Conservation (phyloP, 2,797 vertebrate genomes). For the Lepilemur septentrionalis region DNA sequence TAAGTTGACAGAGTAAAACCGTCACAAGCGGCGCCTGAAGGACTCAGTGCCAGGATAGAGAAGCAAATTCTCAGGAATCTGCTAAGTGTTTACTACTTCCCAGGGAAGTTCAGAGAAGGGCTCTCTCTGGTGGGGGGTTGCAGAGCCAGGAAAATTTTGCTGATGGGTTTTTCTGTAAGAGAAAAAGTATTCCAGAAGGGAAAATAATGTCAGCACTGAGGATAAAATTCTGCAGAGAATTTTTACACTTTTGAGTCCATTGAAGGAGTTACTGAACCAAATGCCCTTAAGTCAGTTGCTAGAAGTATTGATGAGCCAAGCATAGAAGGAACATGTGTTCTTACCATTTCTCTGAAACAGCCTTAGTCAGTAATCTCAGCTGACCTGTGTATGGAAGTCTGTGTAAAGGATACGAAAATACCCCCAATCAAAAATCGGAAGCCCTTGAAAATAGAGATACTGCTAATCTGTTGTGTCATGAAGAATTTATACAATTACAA, state of each 20-base stretch:
- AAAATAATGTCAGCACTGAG: background rate
- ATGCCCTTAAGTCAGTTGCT: background rate
- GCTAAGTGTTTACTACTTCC: background rate
- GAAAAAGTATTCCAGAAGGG: background rate
- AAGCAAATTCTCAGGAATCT: background rate
- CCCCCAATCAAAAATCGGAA: background rate
- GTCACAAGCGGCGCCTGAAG: background rate
- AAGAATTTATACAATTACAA: conserved; percentile 22
- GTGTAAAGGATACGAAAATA: background rate
- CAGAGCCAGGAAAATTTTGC: background rate
- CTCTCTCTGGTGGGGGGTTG: background rate
- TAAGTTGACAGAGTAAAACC: background rate
- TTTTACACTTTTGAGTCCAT: background rate
- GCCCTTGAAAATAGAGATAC: conserved; percentile 6
- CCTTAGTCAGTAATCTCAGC: background rate
- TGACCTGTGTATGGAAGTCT: background rate
- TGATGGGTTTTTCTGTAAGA: background rate
- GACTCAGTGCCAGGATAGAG: background rate
- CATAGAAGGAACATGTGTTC: background rate
- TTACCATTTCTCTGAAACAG: background rate
- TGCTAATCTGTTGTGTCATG: background rate
- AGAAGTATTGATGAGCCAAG: background rate
- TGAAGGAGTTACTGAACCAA: background rate
- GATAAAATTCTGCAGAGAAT: background rate
- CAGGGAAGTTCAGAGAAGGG: background rate